Percentiles rank a stretch among this genome's conserved stretches.
These are phyloP conservation scores for Athene cunicularia DNA, from an alignment of 2,113 vertebrate species.

Conservation along the genomic window DNA sequence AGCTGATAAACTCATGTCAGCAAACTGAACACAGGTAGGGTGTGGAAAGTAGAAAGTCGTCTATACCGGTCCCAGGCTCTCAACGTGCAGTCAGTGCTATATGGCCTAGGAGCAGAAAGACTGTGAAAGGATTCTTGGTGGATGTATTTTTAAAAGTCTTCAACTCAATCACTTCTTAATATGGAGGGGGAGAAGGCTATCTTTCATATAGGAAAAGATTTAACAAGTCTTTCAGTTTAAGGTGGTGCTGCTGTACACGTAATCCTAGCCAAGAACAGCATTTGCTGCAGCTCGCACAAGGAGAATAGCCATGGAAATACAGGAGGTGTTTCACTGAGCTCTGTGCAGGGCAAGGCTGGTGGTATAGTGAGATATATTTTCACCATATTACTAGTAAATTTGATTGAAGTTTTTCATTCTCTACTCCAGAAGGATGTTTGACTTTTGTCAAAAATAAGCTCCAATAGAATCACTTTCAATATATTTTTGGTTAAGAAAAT, in stretches of 20 bases:
- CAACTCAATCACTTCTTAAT: neutral
- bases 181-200: neutral
- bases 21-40: neutral
- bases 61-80: neutral
- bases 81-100: neutral
- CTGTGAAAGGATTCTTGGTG: neutral
- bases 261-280: neutral
- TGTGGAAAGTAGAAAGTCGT: neutral
- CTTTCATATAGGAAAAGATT: neutral
- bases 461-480: neutral
- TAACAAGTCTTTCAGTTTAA: neutral
- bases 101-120: neutral
- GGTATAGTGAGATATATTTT: neutral
- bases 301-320: neutral
- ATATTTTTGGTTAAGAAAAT: neutral
- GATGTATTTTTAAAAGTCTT: neutral
- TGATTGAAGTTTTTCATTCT: neutral
- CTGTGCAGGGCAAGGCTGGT: neutral
- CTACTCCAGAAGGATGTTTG: neutral
- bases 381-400: neutral
- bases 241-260: neutral
- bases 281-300: neutral
- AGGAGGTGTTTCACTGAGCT: neutral
- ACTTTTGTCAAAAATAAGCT: neutral
- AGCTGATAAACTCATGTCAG: neutral